Evolutionary conservation across 2,797 vertebrate species (phyloP), one percentile per base, ranked within the genome.

Genomic region (Ambastaia sidthimunki): DNA sequence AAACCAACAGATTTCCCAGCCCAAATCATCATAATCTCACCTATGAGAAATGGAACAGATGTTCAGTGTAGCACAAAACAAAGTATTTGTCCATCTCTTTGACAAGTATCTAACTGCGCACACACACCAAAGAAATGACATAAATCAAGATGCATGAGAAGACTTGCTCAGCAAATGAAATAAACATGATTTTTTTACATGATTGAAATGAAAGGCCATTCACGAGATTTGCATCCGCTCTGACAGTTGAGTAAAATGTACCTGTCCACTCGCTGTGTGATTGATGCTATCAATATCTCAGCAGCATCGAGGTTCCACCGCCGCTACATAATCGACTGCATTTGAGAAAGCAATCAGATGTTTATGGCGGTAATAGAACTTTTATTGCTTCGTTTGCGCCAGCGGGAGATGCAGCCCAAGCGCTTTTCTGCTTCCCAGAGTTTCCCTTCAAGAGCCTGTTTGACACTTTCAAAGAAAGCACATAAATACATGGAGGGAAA

Each of bases 291-390:
- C 80, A 73, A 87, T 85, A 78, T 80, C 80, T 82, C 37, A 41
- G 7, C 9, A 9, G 37, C 7, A 41, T 10, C 37, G 37, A 41
- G 37, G 37, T 41, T 41, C 73, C 75, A 41, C 11, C 55, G 63
- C 50, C 54, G 75, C 72, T 52, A 76, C 81, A 84, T 83, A 7
- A 88, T 82, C 70, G 55, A 83, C 63, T 59, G 69, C 44, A 48
- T 80, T 62, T 57, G 21, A 73, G 83, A 84, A 83, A 85, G 78
- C 54, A 75, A 85, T 68, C 28, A 2, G 37, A 82, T 86, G 72
- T 92, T 91, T 90, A 90, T 89, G 84, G 77, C 41, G 71, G 73
- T 78, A 89, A 86, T 88, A 69, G 71, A 84, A 59, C 18, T 88
- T 88, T 88, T 90, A 91, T 86, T 87, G 84, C 81, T 63, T 41